Conservation (phyloP, 2,113 vertebrate genomes). For the Hippocampus guttulatus region DNA sequence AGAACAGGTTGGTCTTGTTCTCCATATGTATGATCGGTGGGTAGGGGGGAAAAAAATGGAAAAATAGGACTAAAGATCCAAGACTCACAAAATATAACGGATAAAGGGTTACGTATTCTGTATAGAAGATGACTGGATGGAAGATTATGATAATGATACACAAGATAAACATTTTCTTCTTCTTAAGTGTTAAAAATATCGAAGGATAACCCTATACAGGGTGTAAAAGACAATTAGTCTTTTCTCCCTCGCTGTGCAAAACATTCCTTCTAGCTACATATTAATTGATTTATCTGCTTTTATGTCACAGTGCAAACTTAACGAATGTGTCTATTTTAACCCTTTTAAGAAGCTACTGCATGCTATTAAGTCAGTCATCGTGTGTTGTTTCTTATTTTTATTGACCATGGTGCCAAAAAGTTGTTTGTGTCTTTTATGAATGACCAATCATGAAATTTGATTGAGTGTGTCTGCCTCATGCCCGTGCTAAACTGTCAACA, state of each 20-base stretch:
- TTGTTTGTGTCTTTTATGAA: not conserved
- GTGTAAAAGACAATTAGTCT: not conserved
- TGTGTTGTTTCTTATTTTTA: not conserved
- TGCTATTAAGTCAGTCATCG: not conserved
- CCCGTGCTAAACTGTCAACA: conserved; percentile 16
- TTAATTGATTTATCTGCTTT: conserved; percentile 1
- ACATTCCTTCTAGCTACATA: conserved; percentile 31
- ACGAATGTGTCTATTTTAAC: conserved; percentile 13
- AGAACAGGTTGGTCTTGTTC: not conserved
- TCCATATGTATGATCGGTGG: not conserved
- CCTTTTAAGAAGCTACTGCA: conserved; percentile 17
- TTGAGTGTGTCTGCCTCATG: not conserved
- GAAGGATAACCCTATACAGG: too few species aligned
- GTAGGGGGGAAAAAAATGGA: not conserved
- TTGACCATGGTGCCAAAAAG: not conserved
- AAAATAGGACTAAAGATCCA: not conserved
- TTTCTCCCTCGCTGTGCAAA: conserved; percentile 6
- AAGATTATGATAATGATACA: too few species aligned
- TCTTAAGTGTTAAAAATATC: too few species aligned
- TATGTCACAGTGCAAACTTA: conserved; percentile 9
- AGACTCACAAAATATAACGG: not conserved
- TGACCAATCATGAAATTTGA: not conserved
- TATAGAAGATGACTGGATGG: too few species aligned
- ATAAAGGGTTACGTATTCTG: not conserved
- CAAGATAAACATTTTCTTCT: too few species aligned